Evolutionary conservation across 2,797 vertebrate species (phyloP), one percentile per base, ranked within the genome.

Genomic region (Hydrolagus colliei): DNA sequence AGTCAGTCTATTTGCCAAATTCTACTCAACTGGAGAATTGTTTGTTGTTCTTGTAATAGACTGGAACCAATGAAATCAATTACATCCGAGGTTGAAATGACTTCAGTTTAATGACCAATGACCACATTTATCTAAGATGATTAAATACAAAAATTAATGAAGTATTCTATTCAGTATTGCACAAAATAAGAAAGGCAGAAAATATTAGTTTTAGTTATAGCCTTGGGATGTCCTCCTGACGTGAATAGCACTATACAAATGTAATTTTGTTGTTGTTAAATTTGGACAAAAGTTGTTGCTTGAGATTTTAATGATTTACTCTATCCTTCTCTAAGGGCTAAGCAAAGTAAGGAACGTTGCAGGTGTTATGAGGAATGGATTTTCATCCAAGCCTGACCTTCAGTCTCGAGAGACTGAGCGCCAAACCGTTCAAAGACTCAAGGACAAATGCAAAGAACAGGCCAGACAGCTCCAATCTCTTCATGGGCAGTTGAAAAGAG

Each of bases 391-490:
- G 86, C 89, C 90, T 0, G 94, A 93, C 79, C 86, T 86, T 80
- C 93, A 94, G 59, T 89, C 89, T 12, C 89, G 93, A 1, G 95
- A 95, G 0, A 67, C 92, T 0, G 94, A 95, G 84, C 91, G 94
- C 76, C 89, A 95, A 87, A 89, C 96, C 27, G 87, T 96, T 65
- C 96, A 95, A 91, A 93, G 92, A 87, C 90, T 98, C 89, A 94
- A 94, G 86, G 95, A 96, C 20, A 94, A 94, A 72, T 96, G 95
- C 63, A 95, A 96, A 84, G 93, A 93, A 73, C 97, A 98, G 90
- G 91, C 93, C 74, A 89, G 89, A 86, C 95, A 96, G 89, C 91
- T 99, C 73, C 90, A 91, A 87, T 90, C 86, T 52, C 90, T 95
- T 6, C 95, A 92, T 86, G 92, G 90, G 9, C 94, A 98, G 87